Base-by-base conservation (phyloP, 2,888 invertebrate genomes). In the Toxonevra muliebris region DNA sequence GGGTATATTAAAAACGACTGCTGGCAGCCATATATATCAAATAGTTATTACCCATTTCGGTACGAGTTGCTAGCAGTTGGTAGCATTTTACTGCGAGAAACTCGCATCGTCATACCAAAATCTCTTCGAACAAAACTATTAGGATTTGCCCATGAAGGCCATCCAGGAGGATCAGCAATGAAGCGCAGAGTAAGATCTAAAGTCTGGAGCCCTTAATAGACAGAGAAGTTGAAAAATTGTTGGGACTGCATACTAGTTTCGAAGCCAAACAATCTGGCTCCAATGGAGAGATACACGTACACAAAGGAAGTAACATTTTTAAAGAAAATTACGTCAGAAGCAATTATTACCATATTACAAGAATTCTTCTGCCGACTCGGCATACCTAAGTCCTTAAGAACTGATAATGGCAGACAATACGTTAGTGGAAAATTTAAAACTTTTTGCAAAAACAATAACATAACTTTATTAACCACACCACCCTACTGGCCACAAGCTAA, bases 361-460 rank as follows among this genome's bases (percentile, higher is more conserved):
- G 61, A 63, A 30, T 43, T 67, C 4, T 70, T 70, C 53, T 54
- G 60, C 17, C 54, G 66, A 17, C 55, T 66, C 11, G 64, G 66
- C 1, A 54, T 60, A 19, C 66, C 61, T 5, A 57, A 65, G 43
- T 61, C 53, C 1, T 17, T 69, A 30, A 66, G 50, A 30, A 66
- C 66, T 8, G 69, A 66, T 11, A 66, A 66, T 40, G 57, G 58
- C 15, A 60, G 58, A 40, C 61, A 61, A 54, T 65, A 53, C 10
- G 50, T 48, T 8, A 65, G 65, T 12, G 15, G 19, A 1, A 65
- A 60, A 17, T 69, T 69, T 55, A 66, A 61, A n/a, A 63, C 17
- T 11, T 63, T 57, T 20, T 62, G 67, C 13, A 48, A 63, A 41
- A 15, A 20, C 1, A 55, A 62, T n/a, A 62, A 62, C n/a, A 62